Base-by-base conservation (phyloP, 1,140 invertebrate species). In the Drosophila malerkotliana region DNA sequence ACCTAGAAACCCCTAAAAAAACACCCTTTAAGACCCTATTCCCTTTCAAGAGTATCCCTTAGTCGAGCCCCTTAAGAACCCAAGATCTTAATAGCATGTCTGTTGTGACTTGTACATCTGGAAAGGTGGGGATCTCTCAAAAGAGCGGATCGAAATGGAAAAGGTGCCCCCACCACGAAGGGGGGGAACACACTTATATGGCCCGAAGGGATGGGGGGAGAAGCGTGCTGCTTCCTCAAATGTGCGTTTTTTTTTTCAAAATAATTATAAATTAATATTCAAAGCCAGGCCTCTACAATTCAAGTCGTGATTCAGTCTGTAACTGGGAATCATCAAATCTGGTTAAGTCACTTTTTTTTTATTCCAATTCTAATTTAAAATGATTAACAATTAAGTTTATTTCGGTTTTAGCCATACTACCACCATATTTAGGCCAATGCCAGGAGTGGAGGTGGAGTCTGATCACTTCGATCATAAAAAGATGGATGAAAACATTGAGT, bases 161-260 rank as follows among this genome's bases (percentile, higher is more conserved):
- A 62, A 56, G 58, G 55, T 32, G 15, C 9, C 7, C 2, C 2
- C 15, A 2, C 4, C 7, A 10, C 21, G 4, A 26, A 15, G 30
- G 30, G 15, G 41, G 26, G 26, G 3, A 9, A 48, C 15, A 24
- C n/a, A 34, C 30, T 28, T 41, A 44, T 32, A 15, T 32, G 15
- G 44, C 3, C 18, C 18, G 2, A 14, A 60, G 47, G n/a, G 45
- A n/a, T 28, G 18, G 63, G 59, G 28, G 60, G 18, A 18, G 18
- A 67, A 67, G 63, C 63, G 63, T 67, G 63, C 63, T 61, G 52
- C 63, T 64, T 67, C 63, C 63, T 49, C n/a, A 24, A 41, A 5
- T 53, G 18, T 44, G 59, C 26, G 18, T 66, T 66, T 37, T 28
- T 61, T 49, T 64, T 34, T 15, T 41, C 37, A 6, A 67, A 30